phyloP scores from a whole-genome alignment of 2,113 vertebrate genomes.

The Sus scrofa region T2T-Sscrofa CM000819.6:124388001-124388500 shows the following conservation, averaged over 20 bases:
- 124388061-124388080: not conserved
- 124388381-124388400: not conserved
- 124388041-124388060: not conserved
- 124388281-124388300: not conserved
- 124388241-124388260: not conserved
- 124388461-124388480: not conserved
- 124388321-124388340: not conserved
- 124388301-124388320: not conserved
- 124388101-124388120: not conserved
- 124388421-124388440: not conserved
- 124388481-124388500: not conserved
- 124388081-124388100: not conserved
- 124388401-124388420: not conserved
- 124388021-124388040: not conserved
- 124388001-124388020: not conserved
- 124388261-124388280: not conserved
- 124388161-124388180: not conserved
- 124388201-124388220: not conserved
- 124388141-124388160: not conserved
- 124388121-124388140: not conserved
- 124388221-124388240: not conserved
- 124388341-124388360: not conserved
- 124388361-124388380: not conserved
- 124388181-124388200: not conserved
- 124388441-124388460: not conserved